These are phyloP conservation scores for Choristoneura fumiferana DNA, from an alignment of 1,140 invertebrate genomes.

Conservation along the genomic window DNA sequence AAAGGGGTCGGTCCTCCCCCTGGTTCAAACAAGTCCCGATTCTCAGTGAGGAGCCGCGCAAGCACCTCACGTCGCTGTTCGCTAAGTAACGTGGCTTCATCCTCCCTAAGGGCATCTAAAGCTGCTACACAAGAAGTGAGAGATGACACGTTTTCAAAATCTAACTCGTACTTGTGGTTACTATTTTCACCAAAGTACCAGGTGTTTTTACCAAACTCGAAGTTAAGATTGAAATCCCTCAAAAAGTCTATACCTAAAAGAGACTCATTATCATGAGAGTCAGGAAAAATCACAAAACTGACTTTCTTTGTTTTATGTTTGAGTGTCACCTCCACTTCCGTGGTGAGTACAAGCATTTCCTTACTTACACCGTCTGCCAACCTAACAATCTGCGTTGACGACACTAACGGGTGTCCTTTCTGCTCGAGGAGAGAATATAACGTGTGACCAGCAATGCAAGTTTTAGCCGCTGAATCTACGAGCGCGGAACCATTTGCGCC, in stretches of 20 bases:
- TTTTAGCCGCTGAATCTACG: constrained; percentile 27
- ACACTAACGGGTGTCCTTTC: constrained; percentile 1
- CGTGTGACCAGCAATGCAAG: constrained; percentile 26
- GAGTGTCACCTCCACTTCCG: not conserved
- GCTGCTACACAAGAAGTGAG: not conserved
- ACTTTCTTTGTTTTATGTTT: constrained; percentile 9
- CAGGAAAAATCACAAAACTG: constrained; percentile 25
- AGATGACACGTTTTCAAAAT: constrained; percentile 12
- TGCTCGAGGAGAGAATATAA: constrained; percentile 24
- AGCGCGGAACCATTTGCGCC: constrained; percentile 21
- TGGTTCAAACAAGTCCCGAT: constrained; percentile 1
- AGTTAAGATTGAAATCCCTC: not conserved
- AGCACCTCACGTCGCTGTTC: not conserved
- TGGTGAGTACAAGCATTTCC: constrained; percentile 12
- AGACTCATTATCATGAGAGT: constrained; percentile 26
- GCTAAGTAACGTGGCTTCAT: not conserved
- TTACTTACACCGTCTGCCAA: constrained; percentile 16
- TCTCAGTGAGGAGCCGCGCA: not conserved
- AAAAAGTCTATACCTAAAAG: constrained; percentile 30
- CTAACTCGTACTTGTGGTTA: not conserved
- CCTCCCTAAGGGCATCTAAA: not conserved
- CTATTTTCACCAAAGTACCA: constrained; percentile 7
- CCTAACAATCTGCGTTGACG: not conserved
- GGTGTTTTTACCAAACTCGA: constrained; percentile 19
- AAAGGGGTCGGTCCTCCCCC: constrained; percentile 29